phyloP scores from a whole-genome alignment of 2,888 invertebrate genomes.

The Limnephilus marmoratus region DNA sequence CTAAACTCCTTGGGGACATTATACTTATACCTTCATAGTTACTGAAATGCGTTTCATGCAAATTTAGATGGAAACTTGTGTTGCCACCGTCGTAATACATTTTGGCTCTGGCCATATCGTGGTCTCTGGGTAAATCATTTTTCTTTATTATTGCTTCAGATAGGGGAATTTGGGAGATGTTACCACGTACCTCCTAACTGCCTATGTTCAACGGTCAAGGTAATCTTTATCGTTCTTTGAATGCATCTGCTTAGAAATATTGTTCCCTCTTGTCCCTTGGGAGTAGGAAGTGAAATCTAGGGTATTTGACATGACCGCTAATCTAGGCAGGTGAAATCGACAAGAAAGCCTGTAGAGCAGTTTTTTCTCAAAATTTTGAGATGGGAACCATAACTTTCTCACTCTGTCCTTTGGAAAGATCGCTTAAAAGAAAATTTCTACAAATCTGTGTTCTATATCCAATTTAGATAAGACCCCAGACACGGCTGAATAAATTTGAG shows the following conservation, averaged over 20 bases:
- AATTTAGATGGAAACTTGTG: no score
- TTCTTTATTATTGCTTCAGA: neutral
- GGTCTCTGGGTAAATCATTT: no score
- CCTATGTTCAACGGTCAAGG: neutral
- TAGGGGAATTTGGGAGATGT: neutral
- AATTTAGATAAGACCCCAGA: no score
- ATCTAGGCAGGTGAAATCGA: conserved; percentile 23
- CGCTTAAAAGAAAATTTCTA: no score
- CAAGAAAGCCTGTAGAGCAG: neutral
- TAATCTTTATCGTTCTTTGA: neutral
- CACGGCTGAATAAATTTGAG: no score
- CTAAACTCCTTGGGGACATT: no score
- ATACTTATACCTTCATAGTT: no score
- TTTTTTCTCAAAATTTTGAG: neutral
- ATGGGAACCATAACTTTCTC: neutral
- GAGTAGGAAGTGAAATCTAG: neutral
- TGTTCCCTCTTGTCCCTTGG: neutral
- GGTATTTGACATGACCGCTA: neutral
- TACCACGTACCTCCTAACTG: neutral
- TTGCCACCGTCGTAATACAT: no score
- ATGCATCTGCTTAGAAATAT: neutral
- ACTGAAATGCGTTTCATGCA: no score
- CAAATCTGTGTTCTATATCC: no score
- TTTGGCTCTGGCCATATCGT: no score
- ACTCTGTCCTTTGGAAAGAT: no score